Evolutionary conservation across 2,888 invertebrate genomes (phyloP).

Genomic region (Drosophila birchii): DNA sequence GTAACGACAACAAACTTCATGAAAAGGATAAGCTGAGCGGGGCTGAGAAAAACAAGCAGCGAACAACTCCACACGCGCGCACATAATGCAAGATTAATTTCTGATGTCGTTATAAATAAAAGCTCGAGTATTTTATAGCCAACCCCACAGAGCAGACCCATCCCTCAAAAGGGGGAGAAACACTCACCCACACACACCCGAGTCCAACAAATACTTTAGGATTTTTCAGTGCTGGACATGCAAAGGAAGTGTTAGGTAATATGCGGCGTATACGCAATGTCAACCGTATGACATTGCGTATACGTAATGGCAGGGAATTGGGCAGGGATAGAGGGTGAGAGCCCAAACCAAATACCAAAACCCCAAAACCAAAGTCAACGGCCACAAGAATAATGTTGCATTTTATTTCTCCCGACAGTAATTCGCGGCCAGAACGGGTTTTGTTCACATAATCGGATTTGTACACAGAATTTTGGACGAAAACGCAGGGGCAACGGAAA

Average conservation of each 20-base stretch:
- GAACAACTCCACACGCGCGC: conserved; percentile 53
- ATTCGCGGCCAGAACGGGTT: conserved; percentile 73
- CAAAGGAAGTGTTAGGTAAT: conserved; percentile 60
- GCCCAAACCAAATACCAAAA: not conserved
- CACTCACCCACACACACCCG: too few relatives aligned
- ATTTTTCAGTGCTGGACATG: conserved; percentile 33
- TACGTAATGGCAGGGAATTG: not conserved
- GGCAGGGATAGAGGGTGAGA: not conserved
- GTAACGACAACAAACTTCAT: conserved; percentile 63
- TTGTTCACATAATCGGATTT: conserved; percentile 77
- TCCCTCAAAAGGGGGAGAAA: not conserved
- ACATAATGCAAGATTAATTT: conserved; percentile 79
- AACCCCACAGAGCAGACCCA: not conserved
- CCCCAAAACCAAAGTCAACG: conserved; percentile 49
- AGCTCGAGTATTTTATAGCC: conserved; percentile 70
- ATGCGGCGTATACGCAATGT: conserved; percentile 56
- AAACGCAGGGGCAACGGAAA: not conserved
- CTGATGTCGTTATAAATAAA: conserved; percentile 78
- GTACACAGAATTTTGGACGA: conserved; percentile 32
- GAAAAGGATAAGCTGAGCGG: conserved; percentile 66
- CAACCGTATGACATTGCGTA: conserved; percentile 4
- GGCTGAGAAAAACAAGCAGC: conserved; percentile 17
- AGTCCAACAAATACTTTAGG: too few relatives aligned
- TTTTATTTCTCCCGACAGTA: conserved; percentile 77
- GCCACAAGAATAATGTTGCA: conserved; percentile 78